Base-by-base conservation (phyloP, 2,888 invertebrate species). In the Euplagia quadripunctaria region DNA sequence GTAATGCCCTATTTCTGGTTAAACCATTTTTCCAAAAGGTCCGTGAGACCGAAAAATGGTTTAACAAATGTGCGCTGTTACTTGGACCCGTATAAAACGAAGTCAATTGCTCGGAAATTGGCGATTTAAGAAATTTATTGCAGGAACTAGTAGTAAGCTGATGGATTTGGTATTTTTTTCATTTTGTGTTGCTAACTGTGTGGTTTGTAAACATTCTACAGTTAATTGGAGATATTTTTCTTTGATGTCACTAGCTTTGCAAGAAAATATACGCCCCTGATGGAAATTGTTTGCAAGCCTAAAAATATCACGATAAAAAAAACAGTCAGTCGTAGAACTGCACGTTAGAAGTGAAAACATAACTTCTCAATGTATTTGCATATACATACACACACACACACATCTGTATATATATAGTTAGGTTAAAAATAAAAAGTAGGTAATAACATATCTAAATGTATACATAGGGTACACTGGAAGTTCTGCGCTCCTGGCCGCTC, bases 21-120 rank as follows among this genome's bases (percentile, higher is more conserved):
- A 2, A 64, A 43, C 41, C 42, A 46, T 66, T 49, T 72, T 73
- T 68, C 66, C 66, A 61, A 71, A 65, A 49, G 71, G 17, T 46
- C 43, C 5, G 51, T 64, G 55, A n/a, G 31, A 31, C 31, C 31
- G n/a, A n/a, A n/a, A n/a, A 31, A 31, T 31, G 31, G 31, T n/a
- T n/a, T n/a, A n/a, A n/a, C 1, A 31, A 51, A 51, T n/a, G 51
- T 46, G 7, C 42, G n/a, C n/a, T 67, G 42, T 68, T 68, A 55
- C 52, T 16, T 49, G 31, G 41, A 51, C 17, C 68, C 52, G 41
- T 66, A 51, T 9, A 31, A 67, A 67, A 41, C n/a, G 16, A 68
- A 58, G 20, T 55, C 55, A 68, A 43, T 68, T 43, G 43, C 7
- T 12, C 58, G n/a, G 55, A 55, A 68, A 68, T 58, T n/a, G 43